These are phyloP conservation scores for Eonycteris spelaea DNA, from an alignment of 2,113 vertebrate genomes.

Conservation along the genomic window DNA sequence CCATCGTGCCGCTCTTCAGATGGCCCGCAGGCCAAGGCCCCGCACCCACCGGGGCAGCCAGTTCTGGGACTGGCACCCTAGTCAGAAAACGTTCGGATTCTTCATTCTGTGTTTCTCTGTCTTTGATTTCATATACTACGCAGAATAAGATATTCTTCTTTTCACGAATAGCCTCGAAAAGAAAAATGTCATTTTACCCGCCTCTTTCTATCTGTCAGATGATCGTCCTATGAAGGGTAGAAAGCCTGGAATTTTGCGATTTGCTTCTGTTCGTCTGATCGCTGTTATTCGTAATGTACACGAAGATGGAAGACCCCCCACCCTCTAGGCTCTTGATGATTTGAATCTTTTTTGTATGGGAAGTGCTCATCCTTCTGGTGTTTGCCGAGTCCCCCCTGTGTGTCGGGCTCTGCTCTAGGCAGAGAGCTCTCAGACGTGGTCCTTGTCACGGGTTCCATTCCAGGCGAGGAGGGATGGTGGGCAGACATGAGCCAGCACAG, in stretches of 20 bases:
- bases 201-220: neutral
- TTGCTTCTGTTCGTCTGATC: neutral
- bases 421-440: neutral
- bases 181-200: neutral
- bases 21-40: too few relatives aligned
- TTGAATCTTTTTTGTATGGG: neutral
- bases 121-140: neutral
- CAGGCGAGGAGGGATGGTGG: neutral
- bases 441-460: neutral
- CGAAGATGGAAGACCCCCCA: neutral
- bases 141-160: neutral
- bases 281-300: neutral
- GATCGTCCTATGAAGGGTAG: neutral
- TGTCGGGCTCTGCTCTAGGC: neutral
- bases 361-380: rapidly evolving
- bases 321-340: neutral
- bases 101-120: neutral
- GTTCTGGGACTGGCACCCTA: neutral
- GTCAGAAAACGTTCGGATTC: neutral
- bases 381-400: neutral
- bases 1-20: neutral
- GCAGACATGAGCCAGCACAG: neutral
- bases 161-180: neutral
- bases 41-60: too few relatives aligned
- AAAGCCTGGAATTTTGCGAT: neutral